These are phyloP conservation scores for Leptopterna dolabrata DNA, from an alignment of 2,888 invertebrate genomes.

Conservation along the genomic window DNA sequence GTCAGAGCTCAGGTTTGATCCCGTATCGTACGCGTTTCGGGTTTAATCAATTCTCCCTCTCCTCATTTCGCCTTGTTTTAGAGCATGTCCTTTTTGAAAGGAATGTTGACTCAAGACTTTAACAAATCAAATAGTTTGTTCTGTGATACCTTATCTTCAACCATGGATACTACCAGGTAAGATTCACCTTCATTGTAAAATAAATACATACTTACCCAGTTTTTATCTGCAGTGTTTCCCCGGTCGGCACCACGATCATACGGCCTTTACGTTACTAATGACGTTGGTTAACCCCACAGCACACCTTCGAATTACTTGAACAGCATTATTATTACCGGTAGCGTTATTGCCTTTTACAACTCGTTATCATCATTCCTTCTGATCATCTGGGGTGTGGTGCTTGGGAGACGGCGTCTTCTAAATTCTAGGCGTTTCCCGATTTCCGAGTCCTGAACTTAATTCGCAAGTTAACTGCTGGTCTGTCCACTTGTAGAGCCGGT, in stretches of 20 bases:
- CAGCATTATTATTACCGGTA: too few species aligned
- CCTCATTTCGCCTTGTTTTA: slow-evolving; percentile 2
- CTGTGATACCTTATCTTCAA: slow-evolving; percentile 39
- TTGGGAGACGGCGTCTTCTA: background rate
- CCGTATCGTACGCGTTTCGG: slow-evolving; percentile 39
- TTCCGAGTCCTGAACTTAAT: background rate
- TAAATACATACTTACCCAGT: too few species aligned
- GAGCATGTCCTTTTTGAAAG: slow-evolving; percentile 48
- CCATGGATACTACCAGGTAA: slow-evolving; percentile 57
- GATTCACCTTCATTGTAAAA: background rate
- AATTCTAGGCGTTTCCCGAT: background rate
- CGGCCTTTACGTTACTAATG: too few species aligned
- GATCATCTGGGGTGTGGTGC: background rate
- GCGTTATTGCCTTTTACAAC: background rate
- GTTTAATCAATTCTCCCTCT: background rate
- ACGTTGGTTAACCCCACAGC: too few species aligned
- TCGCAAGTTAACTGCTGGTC: background rate
- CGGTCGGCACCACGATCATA: too few species aligned
- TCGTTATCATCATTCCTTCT: background rate
- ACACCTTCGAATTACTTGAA: too few species aligned
- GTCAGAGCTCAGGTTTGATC: background rate
- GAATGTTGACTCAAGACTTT: slow-evolving; percentile 63
- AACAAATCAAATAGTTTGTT: slow-evolving; percentile 44
- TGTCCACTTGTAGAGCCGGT: background rate
- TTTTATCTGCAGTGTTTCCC: slow-evolving; percentile 7